Conservation (phyloP, 2,888 invertebrate genomes). For the Dioctria rufipes region DNA sequence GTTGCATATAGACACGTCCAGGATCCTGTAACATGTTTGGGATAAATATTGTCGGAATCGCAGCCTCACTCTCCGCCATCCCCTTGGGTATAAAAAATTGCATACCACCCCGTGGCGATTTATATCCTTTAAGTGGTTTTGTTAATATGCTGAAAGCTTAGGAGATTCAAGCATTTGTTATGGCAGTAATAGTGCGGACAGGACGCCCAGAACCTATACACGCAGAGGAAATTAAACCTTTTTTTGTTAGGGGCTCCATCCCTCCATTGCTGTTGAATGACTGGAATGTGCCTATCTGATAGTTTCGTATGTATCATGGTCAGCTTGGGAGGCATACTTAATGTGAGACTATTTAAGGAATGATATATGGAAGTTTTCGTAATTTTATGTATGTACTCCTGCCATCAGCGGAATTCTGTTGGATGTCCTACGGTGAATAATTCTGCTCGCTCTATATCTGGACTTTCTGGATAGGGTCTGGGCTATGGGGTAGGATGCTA, state of each 20-base stretch:
- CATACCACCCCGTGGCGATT: constrained; percentile 60
- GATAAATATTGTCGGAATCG: constrained; percentile 4
- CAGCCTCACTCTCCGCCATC: not conserved
- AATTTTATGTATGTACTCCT: constrained; percentile 8
- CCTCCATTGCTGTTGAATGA: too few species aligned
- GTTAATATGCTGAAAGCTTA: constrained; percentile 50
- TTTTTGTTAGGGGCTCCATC: not conserved
- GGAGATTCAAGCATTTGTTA: constrained; percentile 45
- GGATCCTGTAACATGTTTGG: constrained; percentile 28
- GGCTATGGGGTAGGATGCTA: not conserved
- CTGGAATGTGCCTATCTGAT: not conserved
- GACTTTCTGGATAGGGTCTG: too few species aligned
- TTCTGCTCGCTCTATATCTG: too few species aligned
- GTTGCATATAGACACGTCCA: not conserved
- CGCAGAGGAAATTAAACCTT: constrained; percentile 31
- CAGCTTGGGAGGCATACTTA: constrained; percentile 10
- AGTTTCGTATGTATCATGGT: not conserved
- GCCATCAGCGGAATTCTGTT: constrained; percentile 1
- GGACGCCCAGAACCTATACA: not conserved
- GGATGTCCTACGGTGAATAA: not conserved
- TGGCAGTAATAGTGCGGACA: constrained; percentile 7
- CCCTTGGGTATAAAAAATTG: constrained; percentile 52
- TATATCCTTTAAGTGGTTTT: constrained; percentile 61
- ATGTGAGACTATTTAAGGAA: constrained; percentile 21
- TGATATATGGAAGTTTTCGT: constrained; percentile 17